Conservation (phyloP, 2,888 invertebrate species). For the Heliconius aoede region DNA sequence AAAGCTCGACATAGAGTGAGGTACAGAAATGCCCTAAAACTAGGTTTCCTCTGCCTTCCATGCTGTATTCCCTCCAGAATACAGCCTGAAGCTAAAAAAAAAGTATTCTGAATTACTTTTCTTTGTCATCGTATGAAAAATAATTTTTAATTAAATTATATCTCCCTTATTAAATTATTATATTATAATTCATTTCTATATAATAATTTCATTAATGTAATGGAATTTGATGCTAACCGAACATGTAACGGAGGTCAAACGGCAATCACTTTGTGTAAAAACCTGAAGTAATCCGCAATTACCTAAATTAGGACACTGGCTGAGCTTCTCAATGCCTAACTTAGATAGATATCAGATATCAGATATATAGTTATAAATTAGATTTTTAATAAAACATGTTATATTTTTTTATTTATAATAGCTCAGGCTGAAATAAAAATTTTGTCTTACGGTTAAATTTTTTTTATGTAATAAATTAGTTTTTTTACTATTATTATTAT, state of each 20-base stretch:
- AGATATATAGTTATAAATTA: not conserved
- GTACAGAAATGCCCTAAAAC: too few species aligned
- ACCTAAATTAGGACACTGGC: slow-evolving; percentile 31
- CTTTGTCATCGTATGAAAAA: too few species aligned
- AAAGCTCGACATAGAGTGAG: too few species aligned
- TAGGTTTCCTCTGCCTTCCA: too few species aligned
- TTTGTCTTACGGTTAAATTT: not conserved
- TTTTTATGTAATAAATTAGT: not conserved
- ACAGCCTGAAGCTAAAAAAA: not conserved
- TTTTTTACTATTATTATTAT: too few species aligned
- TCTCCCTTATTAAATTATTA: not conserved
- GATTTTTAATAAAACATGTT: not conserved
- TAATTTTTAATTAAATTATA: too few species aligned
- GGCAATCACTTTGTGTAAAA: slow-evolving; percentile 25
- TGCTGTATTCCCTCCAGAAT: too few species aligned
- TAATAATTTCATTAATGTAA: slow-evolving; percentile 22
- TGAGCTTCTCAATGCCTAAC: slow-evolving; percentile 20
- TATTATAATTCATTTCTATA: not conserved
- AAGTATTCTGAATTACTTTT: too few species aligned
- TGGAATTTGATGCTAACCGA: not conserved
- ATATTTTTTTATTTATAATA: not conserved
- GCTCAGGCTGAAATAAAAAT: not conserved
- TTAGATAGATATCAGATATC: not conserved
- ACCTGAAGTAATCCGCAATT: slow-evolving; percentile 33
- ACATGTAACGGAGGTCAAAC: slow-evolving; percentile 14